phyloP scores from a whole-genome alignment of 2,113 vertebrate species.

The Zapus hudsonius region DNA sequence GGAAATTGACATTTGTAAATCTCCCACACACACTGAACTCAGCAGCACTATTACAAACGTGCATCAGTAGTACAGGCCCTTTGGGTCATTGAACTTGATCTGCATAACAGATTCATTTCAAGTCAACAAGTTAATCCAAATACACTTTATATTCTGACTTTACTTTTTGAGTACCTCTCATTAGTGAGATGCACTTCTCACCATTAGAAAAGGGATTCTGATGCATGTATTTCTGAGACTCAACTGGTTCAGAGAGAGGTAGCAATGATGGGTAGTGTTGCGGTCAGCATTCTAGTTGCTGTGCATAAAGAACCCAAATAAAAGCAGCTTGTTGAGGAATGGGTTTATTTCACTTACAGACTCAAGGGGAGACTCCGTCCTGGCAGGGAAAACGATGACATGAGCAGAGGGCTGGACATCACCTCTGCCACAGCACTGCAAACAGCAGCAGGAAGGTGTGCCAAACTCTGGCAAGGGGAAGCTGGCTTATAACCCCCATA shows the following conservation, averaged over 20 bases:
- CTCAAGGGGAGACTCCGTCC: too few species aligned
- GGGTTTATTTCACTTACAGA: too few species aligned
- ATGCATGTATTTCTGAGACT: neutral
- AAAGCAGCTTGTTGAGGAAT: too few species aligned
- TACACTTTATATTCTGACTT: neutral
- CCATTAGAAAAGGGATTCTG: neutral
- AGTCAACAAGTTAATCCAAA: neutral
- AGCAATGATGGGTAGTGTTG: neutral
- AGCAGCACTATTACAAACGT: neutral
- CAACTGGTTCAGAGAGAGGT: neutral
- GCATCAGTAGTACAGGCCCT: neutral
- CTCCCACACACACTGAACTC: neutral
- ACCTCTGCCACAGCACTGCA: too few species aligned
- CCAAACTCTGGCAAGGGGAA: too few species aligned
- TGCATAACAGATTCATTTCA: neutral
- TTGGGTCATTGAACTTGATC: neutral
- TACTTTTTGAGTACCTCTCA: neutral
- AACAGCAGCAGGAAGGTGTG: too few species aligned
- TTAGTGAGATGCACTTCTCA: neutral
- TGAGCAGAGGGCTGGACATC: too few species aligned
- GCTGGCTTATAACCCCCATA: too few species aligned
- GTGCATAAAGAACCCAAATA: too few species aligned
- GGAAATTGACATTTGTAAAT: neutral
- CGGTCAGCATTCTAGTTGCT: too few species aligned
- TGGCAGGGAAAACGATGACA: too few species aligned